Base-by-base conservation (phyloP, 2,797 vertebrate genomes). In the Poecilia wingei region DNA sequence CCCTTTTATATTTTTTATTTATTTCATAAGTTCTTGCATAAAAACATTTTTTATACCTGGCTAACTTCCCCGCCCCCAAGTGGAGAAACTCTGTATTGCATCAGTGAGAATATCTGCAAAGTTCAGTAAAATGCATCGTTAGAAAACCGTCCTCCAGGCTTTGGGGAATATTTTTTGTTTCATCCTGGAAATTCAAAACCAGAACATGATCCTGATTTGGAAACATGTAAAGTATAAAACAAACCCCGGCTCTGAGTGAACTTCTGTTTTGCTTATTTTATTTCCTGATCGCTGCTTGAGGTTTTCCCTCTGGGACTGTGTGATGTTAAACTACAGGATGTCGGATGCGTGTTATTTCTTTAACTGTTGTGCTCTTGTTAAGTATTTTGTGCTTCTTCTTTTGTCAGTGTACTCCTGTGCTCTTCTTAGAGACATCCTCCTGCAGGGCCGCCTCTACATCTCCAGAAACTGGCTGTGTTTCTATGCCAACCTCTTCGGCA, bases 391-490 rank as follows among this genome's bases (percentile, higher is more conserved):
- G 87, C 78, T 76, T 81, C 51, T 90, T 82, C 49, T 91, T 55
- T 86, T 55, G 79, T 79, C 90, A 99, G 98, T 98, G 84, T 99
- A 98, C 80, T 99, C 98, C 89, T 99, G 98, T 0, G 98, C 98
- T 3, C 97, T 99, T 53, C 97, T 98, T 94, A 96, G 96, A 94
- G 98, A 99, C 41, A 97, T 99, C 77, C 96, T 99, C 28, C 96
- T 99, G 43, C 98, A 99, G 86, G 98, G 98, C 28, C 96, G 98
- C 3, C 97, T 99, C 84, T 99, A 98, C 93, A 99, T 99, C 89
- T 99, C 98, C 75, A 96, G 97, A 89, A 97, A 98, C 95, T 99
- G 98, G 98, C 95, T 99, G 89, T 99, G 98, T 93, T 99, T 99
- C 95, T 97, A 98, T 1, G 98, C 98, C 88, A 98, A 97, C 94